Percentiles rank a stretch among this genome's conserved stretches.
Conservation (phyloP, 1,140 invertebrate genomes). For the Drosophila asahinai region DNA sequence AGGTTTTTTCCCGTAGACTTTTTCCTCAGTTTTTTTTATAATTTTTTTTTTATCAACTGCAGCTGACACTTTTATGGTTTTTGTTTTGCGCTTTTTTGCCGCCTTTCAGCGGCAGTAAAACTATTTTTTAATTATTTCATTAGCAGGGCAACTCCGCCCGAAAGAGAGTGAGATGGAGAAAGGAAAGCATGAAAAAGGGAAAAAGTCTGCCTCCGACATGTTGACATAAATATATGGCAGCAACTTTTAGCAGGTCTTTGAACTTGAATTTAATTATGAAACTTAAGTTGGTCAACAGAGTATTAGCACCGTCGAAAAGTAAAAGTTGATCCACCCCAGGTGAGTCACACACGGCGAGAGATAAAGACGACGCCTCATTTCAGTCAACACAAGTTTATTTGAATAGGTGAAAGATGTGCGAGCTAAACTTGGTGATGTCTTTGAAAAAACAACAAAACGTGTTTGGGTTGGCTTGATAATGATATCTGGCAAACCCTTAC, state of each 20-base stretch:
- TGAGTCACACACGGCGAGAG: constrained; percentile 12
- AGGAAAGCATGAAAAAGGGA: background rate
- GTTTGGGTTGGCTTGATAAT: background rate
- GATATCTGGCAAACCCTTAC: background rate
- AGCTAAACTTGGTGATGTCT: background rate
- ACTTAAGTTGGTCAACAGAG: constrained; percentile 42
- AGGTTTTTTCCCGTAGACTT: constrained; percentile 7
- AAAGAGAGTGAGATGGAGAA: constrained; percentile 9
- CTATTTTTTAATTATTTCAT: constrained; percentile 58
- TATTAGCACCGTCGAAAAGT: constrained; percentile 38
- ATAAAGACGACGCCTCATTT: constrained; percentile 12
- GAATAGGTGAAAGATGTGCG: constrained; percentile 2
- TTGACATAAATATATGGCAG: constrained; percentile 40
- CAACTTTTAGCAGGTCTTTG: constrained; percentile 46
- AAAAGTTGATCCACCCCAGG: constrained; percentile 33
- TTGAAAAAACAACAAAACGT: background rate
- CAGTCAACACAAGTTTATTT: constrained; percentile 11
- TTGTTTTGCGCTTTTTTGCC: constrained; percentile 27
- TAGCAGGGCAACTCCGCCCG: constrained; percentile 30
- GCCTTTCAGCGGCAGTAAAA: constrained; percentile 42
- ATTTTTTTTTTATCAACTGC: constrained; percentile 28
- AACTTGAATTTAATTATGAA: constrained; percentile 49
- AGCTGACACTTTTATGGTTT: constrained; percentile 44
- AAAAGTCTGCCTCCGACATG: constrained; percentile 46
- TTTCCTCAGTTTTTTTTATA: constrained; percentile 11